phyloP scores from a whole-genome alignment of 2,113 vertebrate genomes.

The Ageneiosus marmoratus region DNA sequence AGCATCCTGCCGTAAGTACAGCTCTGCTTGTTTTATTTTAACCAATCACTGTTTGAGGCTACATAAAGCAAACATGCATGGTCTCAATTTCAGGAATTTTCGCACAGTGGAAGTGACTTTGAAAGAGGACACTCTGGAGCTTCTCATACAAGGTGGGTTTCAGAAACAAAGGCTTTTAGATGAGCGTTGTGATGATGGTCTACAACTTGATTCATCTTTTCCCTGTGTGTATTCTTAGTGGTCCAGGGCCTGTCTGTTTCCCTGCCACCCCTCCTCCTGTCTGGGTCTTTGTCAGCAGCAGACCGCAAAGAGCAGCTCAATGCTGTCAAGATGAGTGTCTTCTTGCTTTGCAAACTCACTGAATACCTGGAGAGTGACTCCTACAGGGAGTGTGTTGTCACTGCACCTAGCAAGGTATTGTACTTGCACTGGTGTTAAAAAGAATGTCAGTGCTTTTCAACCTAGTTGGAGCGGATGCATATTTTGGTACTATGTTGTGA shows the following conservation, averaged over 20 bases:
- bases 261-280: slow-evolving; percentile 74
- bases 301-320: slow-evolving; percentile 83
- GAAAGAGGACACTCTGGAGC: slow-evolving; percentile 86
- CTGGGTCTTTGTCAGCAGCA: slow-evolving; percentile 64
- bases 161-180: background rate
- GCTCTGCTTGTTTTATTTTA: background rate
- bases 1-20: slow-evolving; percentile 88
- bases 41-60: background rate
- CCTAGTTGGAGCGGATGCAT: too few species aligned
- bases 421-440: background rate
- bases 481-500: background rate
- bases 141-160: slow-evolving; percentile 80
- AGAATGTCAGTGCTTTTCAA: background rate
- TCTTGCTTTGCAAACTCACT: slow-evolving; percentile 82
- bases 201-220: background rate
- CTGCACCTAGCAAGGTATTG: slow-evolving; percentile 70
- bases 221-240: slow-evolving; percentile 67
- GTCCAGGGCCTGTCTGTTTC: slow-evolving; percentile 79
- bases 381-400: slow-evolving; percentile 71
- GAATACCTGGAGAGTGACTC: slow-evolving; percentile 83
- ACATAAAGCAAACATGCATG: background rate
- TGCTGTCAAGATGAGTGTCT: slow-evolving; percentile 93
- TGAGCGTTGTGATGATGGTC: background rate
- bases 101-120: slow-evolving; percentile 67
- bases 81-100: slow-evolving; percentile 74